A percentile compares a stretch with the other conserved stretches of the same genome.
Evolutionary conservation across 2,797 vertebrate genomes (phyloP).

Genomic region (Argya squamiceps): DNA sequence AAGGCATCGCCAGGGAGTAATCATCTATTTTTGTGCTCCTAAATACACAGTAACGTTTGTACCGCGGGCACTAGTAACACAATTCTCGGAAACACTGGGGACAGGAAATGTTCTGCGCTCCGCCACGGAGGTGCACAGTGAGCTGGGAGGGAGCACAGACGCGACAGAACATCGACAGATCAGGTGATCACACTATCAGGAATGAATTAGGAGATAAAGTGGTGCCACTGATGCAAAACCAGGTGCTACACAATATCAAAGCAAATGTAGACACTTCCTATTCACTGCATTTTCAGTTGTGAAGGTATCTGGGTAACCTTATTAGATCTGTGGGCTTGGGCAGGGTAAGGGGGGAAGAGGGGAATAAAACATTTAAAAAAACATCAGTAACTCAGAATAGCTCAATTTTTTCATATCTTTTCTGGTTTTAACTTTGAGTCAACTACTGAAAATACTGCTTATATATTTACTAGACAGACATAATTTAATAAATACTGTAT

Average conservation of each 20-base stretch:
- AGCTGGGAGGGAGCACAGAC: background rate
- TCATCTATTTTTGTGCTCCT: background rate
- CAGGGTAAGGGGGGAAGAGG: accelerated
- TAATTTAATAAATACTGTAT: background rate
- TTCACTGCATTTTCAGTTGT: background rate
- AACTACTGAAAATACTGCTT: background rate
- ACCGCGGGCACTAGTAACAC: background rate
- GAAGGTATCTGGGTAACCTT: background rate
- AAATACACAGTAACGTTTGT: background rate
- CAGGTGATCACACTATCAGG: background rate
- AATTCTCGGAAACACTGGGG: background rate
- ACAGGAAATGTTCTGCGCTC: background rate
- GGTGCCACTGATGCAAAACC: background rate
- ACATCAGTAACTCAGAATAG: background rate
- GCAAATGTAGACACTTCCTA: background rate
- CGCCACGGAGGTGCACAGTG: background rate
- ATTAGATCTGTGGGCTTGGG: background rate
- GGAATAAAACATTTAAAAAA: background rate
- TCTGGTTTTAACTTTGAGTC: background rate
- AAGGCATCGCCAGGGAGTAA: background rate
- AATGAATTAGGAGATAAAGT: background rate
- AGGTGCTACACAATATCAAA: background rate
- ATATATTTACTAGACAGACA: background rate
- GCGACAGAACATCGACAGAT: background rate
- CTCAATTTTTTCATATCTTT: background rate